Percentiles rank a stretch among this genome's conserved stretches.
Evolutionary conservation across 2,113 vertebrate species (phyloP).

Genomic region (Psilopsiagon aymara): DNA sequence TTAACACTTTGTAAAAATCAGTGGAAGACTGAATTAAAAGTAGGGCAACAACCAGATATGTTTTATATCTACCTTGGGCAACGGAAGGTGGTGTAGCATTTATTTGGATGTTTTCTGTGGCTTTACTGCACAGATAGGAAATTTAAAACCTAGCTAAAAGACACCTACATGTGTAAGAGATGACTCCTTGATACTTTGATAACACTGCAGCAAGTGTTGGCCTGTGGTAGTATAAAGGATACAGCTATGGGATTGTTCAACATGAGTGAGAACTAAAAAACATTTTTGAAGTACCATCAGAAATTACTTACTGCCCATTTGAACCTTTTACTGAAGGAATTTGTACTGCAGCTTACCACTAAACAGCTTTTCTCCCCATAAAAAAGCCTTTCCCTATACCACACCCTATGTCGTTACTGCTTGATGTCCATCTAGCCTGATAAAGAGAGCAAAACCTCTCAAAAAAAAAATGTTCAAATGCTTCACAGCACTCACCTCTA

Average conservation of each 20-base stretch:
- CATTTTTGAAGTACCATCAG: not conserved
- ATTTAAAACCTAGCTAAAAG: not conserved
- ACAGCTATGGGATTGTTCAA: not conserved
- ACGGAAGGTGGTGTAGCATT: not conserved
- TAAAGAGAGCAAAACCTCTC: not conserved
- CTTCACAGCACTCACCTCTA: not conserved
- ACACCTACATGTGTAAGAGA: not conserved
- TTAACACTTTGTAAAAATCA: not conserved
- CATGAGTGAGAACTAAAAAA: not conserved
- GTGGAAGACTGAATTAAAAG: not conserved
- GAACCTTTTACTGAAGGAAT: not conserved
- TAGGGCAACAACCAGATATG: too few species aligned
- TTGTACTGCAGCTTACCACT: not conserved
- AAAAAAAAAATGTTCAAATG: not conserved
- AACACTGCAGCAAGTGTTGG: not conserved
- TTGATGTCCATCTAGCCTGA: not conserved
- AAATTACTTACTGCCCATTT: rapidly evolving
- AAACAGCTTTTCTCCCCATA: not conserved
- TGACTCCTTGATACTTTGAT: not conserved
- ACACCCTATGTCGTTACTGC: not conserved
- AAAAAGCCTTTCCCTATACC: not conserved
- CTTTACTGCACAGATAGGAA: not conserved
- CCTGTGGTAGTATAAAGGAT: not conserved
- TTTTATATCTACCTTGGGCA: not conserved
- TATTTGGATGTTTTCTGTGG: not conserved